Base-by-base conservation (phyloP, 2,888 invertebrate species). In the Ischnus inquisitorius region DNA sequence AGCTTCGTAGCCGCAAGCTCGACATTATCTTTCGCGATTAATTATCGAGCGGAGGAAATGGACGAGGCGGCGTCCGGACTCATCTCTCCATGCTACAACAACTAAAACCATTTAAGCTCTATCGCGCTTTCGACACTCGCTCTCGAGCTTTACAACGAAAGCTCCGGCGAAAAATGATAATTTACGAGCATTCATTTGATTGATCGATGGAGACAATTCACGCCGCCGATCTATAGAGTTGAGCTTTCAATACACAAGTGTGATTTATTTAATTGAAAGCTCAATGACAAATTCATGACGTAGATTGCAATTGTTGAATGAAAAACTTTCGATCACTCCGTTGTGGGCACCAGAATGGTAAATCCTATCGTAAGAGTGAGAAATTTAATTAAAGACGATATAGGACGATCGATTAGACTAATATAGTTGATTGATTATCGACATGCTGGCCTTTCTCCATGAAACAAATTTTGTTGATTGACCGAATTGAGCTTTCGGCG, bases 11-110 rank as follows among this genome's bases (percentile, higher is more conserved):
- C 71, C 46, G 39, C 46, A 39, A 76, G 68, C 54, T 64, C 65
- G 19, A 34, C 76, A 64, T 76, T 72, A 82, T 68, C 67, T 60
- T 16, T 43, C 65, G 46, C 46, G 60, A 82, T 72, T 82, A 77
- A 82, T 82, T 82, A 72, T 72, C 77, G 71, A 67, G 19, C 46
- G 41, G 46, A 64, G 46, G 48, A 22, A 72, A 82, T 67, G 57
- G 4, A 25, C 51, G 69, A 19, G 19, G 2, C 16, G 22, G 22
- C 16, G 39, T 57, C 48, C 54, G 60, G 34, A 48, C 16, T 6
- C 22, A 25, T 34, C 43, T 67, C 60, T 41, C 51, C 22, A 19
- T 4, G 39, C 57, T 6, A 34, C 34, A 14, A 64, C 39, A 57
- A 57, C 39, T 25, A 65, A 54, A 41, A 54, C 46, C 16, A 16